Evolutionary conservation across 2,113 vertebrate genomes (phyloP), one percentile per base, ranked within the genome.

Genomic region (Malurus melanocephalus): DNA sequence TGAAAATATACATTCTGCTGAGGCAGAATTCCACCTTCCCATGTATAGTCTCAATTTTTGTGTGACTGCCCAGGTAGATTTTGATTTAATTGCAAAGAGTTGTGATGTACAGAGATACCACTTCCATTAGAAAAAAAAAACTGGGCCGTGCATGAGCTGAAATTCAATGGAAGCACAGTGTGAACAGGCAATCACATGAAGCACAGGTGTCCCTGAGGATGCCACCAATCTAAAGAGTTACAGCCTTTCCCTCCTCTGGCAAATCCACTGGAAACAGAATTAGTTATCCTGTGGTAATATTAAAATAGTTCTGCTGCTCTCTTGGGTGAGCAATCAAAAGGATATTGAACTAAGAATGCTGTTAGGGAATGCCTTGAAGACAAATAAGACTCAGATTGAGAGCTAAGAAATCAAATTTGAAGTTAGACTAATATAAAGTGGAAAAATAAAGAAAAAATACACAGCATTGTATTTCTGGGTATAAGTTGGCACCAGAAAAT

Each of bases 151-250:
- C 21, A 10, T 48, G 33, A 72, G 20, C 21, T 52, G n/a, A 87
- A 65, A 65, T 19, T 22, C 32, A 62, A 33, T 9, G 23, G 60
- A 62, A 62, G 51, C 23, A n/a, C 73, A 43, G 14, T 6, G 64
- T 52, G 35, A 81, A 74, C 40, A 69, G 56, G 30, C 22, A 66
- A 51, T 10, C 22, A 73, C 17, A 32, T 12, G 28, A 86, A 80
- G 5, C 5, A 3, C n/a, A 40, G 15, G 3, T 14, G 17, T 38
- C 23, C 20, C 28, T 0, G 0, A 74, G 21, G 52, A 62, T 55
- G 56, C 5, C 21, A 62, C 21, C n/a, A 11, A 74, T 26, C 35
- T 2, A 11, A 42, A 30, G 56, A 45, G 27, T 52, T 71, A 74
- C 30, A 90, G 53, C 38, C 13, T 45, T 33, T 67, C 35, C 28